Conservation (phyloP, 2,797 vertebrate genomes). For the Pogonophryne albipinna region DNA sequence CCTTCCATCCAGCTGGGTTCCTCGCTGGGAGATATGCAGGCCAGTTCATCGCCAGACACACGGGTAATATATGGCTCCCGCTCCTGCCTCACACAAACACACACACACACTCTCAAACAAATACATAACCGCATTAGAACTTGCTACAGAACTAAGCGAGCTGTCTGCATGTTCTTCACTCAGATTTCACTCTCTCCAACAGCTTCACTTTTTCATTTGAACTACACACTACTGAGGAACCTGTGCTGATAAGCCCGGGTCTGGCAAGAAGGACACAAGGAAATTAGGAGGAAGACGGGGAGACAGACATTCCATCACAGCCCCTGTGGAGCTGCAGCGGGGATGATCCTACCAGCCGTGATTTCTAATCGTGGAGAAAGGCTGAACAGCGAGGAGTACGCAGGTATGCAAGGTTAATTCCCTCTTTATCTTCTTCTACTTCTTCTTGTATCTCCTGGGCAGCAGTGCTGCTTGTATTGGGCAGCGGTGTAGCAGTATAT, state of each 20-base stretch:
- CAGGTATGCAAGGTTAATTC: constrained; percentile 71
- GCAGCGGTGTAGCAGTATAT: constrained; percentile 15
- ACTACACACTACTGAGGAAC: constrained; percentile 34
- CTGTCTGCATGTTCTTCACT: constrained; percentile 60
- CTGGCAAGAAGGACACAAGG: constrained; percentile 51
- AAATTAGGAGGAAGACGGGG: constrained; percentile 40
- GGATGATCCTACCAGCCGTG: constrained; percentile 55
- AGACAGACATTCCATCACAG: constrained; percentile 59
- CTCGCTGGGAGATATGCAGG: constrained; percentile 77
- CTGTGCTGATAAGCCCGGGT: constrained; percentile 12
- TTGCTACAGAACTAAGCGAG: constrained; percentile 59
- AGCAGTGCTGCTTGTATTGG: constrained; percentile 32
- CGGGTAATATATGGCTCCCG: constrained; percentile 73
- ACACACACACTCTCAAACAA: constrained; percentile 52
- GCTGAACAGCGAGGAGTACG: constrained; percentile 50
- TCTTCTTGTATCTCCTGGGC: constrained; percentile 50
- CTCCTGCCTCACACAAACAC: constrained; percentile 51
- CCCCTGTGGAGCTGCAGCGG: constrained; percentile 56
- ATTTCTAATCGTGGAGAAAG: constrained; percentile 55
- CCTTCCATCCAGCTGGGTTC: constrained; percentile 76
- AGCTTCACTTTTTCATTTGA: constrained; percentile 35
- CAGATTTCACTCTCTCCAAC: constrained; percentile 34
- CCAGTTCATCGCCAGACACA: constrained; percentile 75
- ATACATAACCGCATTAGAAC: constrained; percentile 58
- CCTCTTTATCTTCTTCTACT: constrained; percentile 50